Conservation (phyloP, 2,113 vertebrate genomes). For the Pseudorasbora parva region DNA sequence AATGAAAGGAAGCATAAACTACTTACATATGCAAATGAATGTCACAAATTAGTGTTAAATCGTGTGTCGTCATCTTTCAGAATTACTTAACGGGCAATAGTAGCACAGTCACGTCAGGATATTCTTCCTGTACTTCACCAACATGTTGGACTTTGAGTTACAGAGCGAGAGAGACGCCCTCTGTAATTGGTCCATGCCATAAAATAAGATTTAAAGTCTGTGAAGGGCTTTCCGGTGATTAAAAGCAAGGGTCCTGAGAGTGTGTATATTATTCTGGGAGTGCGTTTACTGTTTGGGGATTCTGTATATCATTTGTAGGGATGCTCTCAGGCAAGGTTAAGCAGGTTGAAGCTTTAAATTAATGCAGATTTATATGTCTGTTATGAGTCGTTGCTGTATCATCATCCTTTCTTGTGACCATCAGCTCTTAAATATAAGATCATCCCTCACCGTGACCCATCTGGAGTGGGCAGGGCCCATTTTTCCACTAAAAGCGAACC, state of each 20-base stretch:
- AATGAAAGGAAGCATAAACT: conserved; percentile 57
- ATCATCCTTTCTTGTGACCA: conserved; percentile 5
- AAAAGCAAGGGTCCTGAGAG: conserved; percentile 51
- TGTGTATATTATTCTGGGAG: conserved; percentile 16
- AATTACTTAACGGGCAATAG: neutral
- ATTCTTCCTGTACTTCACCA: neutral
- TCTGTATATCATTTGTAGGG: conserved; percentile 22
- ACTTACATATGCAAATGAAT: conserved; percentile 40
- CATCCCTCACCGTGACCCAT: conserved; percentile 2
- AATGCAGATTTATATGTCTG: neutral
- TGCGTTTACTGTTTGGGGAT: conserved; percentile 13
- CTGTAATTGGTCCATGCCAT: conserved; percentile 63
- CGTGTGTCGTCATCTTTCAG: neutral
- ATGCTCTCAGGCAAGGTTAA: conserved; percentile 18
- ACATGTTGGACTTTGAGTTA: conserved; percentile 10
- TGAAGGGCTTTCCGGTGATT: conserved; percentile 53
- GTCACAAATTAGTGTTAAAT: conserved; percentile 41
- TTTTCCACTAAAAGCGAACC: neutral
- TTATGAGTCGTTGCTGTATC: neutral
- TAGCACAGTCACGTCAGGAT: neutral
- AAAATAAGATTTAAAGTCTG: conserved; percentile 58
- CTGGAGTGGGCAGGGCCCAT: neutral
- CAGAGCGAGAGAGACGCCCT: conserved; percentile 33
- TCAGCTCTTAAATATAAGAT: conserved; percentile 18
- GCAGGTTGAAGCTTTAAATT: conserved; percentile 1